Evolutionary conservation across 23 tunicate species (phyloP).

Genomic region (Oikopleura albicans): DNA sequence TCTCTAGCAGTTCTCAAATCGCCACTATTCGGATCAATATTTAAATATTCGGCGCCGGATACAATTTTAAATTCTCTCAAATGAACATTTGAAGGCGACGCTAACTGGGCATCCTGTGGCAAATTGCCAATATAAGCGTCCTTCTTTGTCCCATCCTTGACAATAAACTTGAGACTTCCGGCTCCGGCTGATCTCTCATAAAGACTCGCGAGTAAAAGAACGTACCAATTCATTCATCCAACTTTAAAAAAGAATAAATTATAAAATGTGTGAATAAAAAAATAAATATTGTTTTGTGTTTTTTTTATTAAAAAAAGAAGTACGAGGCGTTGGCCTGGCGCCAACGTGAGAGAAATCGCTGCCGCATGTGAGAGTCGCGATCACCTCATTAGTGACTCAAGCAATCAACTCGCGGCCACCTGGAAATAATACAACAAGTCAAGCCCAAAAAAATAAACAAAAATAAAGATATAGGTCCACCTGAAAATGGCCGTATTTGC

Average conservation of each 20-base stretch:
- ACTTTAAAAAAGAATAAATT: not conserved
- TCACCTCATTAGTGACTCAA: too few relatives aligned
- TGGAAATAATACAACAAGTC: too few relatives aligned
- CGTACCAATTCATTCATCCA: not conserved
- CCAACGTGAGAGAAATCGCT: too few relatives aligned
- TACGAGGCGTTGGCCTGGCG: too few relatives aligned
- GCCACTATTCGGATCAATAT: not conserved
- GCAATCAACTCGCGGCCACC: too few relatives aligned
- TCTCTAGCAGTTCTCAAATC: not conserved
- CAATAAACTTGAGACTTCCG: not conserved
- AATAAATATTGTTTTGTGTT: too few relatives aligned
- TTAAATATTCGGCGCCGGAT: not conserved
- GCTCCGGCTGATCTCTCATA: not conserved
- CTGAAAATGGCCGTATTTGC: too few relatives aligned
- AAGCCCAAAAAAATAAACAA: too few relatives aligned
- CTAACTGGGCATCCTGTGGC: conserved; percentile 14
- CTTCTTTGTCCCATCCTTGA: not conserved
- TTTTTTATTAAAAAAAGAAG: too few relatives aligned
- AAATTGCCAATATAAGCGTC: not conserved
- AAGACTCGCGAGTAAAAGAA: not conserved
- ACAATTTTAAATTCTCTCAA: not conserved
- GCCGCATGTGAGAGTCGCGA: too few relatives aligned
- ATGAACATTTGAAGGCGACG: not conserved
- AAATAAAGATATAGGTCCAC: too few relatives aligned
- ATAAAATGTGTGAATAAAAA: too few relatives aligned